Evolutionary conservation across 2,888 invertebrate species (phyloP).

Genomic region (Oscheius sp.): DNA sequence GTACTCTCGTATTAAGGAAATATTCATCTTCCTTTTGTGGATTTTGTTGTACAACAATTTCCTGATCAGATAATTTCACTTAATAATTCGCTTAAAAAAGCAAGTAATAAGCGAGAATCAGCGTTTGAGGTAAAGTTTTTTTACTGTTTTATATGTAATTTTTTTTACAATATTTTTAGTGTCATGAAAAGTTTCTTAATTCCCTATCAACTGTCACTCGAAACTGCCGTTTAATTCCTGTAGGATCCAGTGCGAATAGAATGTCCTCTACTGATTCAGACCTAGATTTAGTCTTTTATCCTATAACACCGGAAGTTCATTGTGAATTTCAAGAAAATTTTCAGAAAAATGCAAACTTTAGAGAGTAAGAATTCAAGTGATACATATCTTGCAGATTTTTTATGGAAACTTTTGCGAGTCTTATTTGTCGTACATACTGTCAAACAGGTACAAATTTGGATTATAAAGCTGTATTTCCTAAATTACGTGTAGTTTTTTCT

Average conservation of each 20-base stretch:
- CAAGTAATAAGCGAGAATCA: neutral
- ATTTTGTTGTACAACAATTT: neutral
- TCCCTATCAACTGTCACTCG: neutral
- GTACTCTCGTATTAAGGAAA: too few relatives aligned
- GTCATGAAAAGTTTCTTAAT: too few relatives aligned
- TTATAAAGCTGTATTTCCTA: neutral
- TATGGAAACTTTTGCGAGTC: neutral
- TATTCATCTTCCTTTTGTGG: neutral
- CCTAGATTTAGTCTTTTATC: constrained; percentile 24
- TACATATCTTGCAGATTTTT: neutral
- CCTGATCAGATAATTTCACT: neutral
- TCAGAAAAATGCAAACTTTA: neutral
- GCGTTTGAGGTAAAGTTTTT: neutral
- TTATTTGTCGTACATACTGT: neutral
- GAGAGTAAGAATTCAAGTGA: neutral
- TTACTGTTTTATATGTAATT: neutral
- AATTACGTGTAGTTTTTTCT: neutral
- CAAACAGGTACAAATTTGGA: neutral
- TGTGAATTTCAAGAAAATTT: neutral
- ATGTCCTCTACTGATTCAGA: constrained; percentile 23
- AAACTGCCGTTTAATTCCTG: constrained; percentile 31
- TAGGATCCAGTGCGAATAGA: constrained; percentile 39
- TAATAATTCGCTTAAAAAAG: neutral
- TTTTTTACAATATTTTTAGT: too few relatives aligned
- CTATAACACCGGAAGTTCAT: neutral